Percentiles rank a stretch among this genome's conserved stretches.
Evolutionary conservation across 2,888 invertebrate species (phyloP).

Genomic region (Temnothorax rugatulus): DNA sequence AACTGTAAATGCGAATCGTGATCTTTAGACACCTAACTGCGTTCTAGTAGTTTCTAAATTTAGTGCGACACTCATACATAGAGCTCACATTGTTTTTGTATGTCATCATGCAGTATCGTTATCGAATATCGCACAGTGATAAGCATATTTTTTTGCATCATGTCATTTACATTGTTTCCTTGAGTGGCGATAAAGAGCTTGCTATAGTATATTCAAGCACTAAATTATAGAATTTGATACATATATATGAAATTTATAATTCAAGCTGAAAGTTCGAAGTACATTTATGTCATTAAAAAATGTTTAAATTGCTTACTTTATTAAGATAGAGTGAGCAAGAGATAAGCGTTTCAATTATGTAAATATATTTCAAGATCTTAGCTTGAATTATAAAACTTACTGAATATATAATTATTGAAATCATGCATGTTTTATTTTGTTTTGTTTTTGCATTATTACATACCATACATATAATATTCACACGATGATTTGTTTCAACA

Average conservation of each 20-base stretch:
- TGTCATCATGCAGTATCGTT: background rate
- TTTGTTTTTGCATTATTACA: background rate
- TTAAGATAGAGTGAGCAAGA: background rate
- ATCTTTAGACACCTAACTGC: background rate
- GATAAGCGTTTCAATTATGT: background rate
- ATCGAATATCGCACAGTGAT: background rate
- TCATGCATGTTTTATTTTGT: background rate
- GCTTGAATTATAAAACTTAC: background rate
- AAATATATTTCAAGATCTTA: background rate
- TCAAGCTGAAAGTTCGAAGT: background rate
- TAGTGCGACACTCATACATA: background rate
- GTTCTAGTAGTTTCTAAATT: conserved; percentile 23
- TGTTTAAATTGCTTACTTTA: background rate
- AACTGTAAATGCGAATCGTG: background rate
- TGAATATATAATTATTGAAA: background rate
- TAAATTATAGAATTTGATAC: background rate
- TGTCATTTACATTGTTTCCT: background rate
- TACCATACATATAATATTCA: background rate
- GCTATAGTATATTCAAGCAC: background rate
- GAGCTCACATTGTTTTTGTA: background rate
- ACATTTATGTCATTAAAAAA: background rate
- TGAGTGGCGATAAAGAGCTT: background rate
- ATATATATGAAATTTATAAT: background rate
- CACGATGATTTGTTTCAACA: conserved; percentile 82
- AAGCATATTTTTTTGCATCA: conserved; percentile 1